Conservation (phyloP, 2,113 vertebrate genomes). For the Thunnus thynnus region DNA sequence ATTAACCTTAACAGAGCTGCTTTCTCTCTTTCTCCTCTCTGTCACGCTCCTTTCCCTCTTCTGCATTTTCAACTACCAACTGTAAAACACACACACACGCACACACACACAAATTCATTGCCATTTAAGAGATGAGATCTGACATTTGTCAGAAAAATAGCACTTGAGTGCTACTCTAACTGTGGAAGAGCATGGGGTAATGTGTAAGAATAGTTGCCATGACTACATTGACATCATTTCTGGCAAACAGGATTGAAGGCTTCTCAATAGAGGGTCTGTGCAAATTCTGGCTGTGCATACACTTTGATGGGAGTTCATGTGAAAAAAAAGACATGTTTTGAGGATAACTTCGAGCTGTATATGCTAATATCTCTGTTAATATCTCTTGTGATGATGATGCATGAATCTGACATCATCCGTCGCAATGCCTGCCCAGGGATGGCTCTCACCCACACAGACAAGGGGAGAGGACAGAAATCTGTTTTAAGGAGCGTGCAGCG, state of each 20-base stretch:
- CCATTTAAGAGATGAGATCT: slow-evolving; percentile 82
- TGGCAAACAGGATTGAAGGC: slow-evolving; percentile 85
- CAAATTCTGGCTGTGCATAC: slow-evolving; percentile 39
- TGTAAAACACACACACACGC: not conserved
- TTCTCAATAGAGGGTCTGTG: slow-evolving; percentile 81
- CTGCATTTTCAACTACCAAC: slow-evolving; percentile 18
- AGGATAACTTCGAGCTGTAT: not conserved
- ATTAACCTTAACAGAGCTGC: slow-evolving; percentile 22
- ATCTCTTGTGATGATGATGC: slow-evolving; percentile 37
- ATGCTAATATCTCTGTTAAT: slow-evolving; percentile 30
- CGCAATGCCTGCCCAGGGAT: slow-evolving; percentile 23
- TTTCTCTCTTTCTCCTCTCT: slow-evolving; percentile 3
- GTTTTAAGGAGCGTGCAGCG: slow-evolving; percentile 40
- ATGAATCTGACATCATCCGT: slow-evolving; percentile 51
- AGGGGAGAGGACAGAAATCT: slow-evolving; percentile 42
- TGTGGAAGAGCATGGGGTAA: slow-evolving; percentile 77
- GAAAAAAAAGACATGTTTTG: slow-evolving; percentile 9
- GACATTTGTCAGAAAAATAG: slow-evolving; percentile 80
- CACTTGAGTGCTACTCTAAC: slow-evolving; percentile 85
- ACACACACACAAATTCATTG: slow-evolving; percentile 23
- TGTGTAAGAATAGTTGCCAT: slow-evolving; percentile 92
- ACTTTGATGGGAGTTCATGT: slow-evolving; percentile 10
- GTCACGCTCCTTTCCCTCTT: slow-evolving; percentile 21
- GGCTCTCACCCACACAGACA: slow-evolving; percentile 45
- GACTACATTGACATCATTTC: slow-evolving; percentile 91